phyloP scores from a whole-genome alignment of 2,888 invertebrate species.

The Dynastes tityus region DNA sequence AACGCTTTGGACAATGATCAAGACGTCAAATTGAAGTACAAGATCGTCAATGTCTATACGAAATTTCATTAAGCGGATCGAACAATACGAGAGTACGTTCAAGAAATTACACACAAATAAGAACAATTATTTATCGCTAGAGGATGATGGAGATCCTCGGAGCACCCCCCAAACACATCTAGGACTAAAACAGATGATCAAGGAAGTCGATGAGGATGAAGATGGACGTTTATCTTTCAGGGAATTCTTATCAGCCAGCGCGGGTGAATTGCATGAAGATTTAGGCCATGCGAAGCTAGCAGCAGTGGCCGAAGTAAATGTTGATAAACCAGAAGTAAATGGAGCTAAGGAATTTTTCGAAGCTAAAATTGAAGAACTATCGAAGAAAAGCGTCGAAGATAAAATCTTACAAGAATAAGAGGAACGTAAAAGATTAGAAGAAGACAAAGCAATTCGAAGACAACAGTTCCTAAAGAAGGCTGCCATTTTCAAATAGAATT shows the following conservation, averaged over 20 bases:
- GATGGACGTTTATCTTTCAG: slow-evolving; percentile 92
- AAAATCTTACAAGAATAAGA: slow-evolving; percentile 95
- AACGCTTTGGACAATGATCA: slow-evolving; percentile 90
- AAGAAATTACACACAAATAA: slow-evolving; percentile 85
- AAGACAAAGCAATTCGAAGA: slow-evolving; percentile 86
- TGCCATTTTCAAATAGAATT: slow-evolving; percentile 81
- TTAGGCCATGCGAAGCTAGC: slow-evolving; percentile 92
- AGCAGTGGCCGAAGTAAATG: slow-evolving; percentile 90
- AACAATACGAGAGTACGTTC: slow-evolving; percentile 94
- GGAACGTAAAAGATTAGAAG: slow-evolving; percentile 85
- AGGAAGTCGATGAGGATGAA: slow-evolving; percentile 90
- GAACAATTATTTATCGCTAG: slow-evolving; percentile 93
- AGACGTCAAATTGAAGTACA: slow-evolving; percentile 84
- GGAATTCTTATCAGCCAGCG: slow-evolving; percentile 89
- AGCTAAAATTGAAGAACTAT: slow-evolving; percentile 92
- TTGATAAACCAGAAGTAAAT: slow-evolving; percentile 94
- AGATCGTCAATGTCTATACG: slow-evolving; percentile 90
- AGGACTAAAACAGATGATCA: slow-evolving; percentile 95
- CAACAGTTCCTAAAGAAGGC: slow-evolving; percentile 92
- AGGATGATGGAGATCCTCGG: slow-evolving; percentile 97
- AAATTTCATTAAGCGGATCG: slow-evolving; percentile 97
- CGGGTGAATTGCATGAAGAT: slow-evolving; percentile 90
- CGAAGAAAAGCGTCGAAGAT: slow-evolving; percentile 88
- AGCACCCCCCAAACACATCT: slow-evolving; percentile 94
- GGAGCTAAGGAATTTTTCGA: slow-evolving; percentile 98